phyloP scores from a whole-genome alignment of 2,113 vertebrate genomes.

The Gopherus flavomarginatus region DNA sequence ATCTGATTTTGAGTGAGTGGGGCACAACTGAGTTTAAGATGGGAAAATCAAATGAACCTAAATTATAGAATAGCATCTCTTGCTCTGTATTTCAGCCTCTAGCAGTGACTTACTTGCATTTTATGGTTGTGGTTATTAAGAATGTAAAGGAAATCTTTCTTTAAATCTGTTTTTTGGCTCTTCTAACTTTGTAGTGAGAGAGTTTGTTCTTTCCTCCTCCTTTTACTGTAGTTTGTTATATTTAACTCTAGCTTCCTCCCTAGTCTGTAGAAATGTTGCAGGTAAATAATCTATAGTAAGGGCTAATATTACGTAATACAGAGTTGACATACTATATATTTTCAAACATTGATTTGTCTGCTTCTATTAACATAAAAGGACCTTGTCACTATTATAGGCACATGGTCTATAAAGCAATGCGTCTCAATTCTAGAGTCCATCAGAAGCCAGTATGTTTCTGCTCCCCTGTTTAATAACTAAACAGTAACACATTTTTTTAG shows the following conservation, averaged over 20 bases:
- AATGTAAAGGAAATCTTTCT: background rate
- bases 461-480: background rate
- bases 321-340: background rate
- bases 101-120: background rate
- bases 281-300: background rate
- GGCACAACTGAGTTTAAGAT: background rate
- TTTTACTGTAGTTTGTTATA: background rate
- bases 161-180: background rate
- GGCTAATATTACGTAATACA: background rate
- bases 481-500: constrained; percentile 68
- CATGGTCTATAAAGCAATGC: background rate
- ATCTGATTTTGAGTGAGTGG: background rate
- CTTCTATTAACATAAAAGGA: background rate
- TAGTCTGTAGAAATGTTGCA: background rate
- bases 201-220: background rate
- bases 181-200: background rate
- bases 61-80: background rate
- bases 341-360: background rate
- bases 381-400: background rate
- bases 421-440: background rate
- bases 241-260: background rate
- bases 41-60: background rate
- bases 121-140: background rate
- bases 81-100: background rate
- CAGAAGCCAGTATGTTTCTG: background rate